A percentile compares a stretch with the other conserved stretches of the same genome.
phyloP scores from a whole-genome alignment of 2,888 invertebrate species.

The Tanytarsus gracilentus region DNA sequence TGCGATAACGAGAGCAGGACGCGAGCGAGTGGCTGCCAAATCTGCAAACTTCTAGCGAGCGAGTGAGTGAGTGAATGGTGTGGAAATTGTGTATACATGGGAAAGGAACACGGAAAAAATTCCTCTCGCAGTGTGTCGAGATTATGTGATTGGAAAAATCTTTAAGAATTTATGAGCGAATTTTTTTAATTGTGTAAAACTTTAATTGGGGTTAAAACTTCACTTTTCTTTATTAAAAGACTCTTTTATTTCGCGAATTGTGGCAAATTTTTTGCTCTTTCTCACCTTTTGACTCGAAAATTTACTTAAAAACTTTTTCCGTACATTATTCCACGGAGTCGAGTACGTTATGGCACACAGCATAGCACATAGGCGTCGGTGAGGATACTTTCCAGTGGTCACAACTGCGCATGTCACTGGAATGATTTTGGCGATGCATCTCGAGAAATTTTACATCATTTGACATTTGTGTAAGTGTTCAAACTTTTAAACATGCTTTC shows the following conservation, averaged over 20 bases:
- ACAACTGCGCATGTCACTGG: not conserved
- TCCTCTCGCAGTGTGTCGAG: not conserved
- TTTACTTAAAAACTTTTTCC: slow-evolving; percentile 18
- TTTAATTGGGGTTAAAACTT: no score
- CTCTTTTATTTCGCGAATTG: not conserved
- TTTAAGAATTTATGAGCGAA: no score
- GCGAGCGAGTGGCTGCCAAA: no score
- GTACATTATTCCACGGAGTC: not conserved
- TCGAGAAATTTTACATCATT: no score
- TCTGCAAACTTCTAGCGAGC: no score
- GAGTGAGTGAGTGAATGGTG: no score
- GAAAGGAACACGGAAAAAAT: not conserved
- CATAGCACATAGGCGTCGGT: slow-evolving; percentile 20
- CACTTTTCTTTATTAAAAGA: not conserved
- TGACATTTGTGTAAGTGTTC: no score
- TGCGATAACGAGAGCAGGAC: no score
- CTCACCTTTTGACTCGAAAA: slow-evolving; percentile 23
- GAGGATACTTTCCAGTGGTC: slow-evolving; percentile 11
- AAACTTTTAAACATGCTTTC: no score
- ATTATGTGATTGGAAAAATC: not conserved
- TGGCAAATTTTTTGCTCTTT: not conserved
- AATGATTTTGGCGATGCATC: not conserved
- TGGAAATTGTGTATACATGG: not conserved
- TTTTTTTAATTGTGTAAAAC: no score
- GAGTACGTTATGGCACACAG: not conserved